Percentiles rank a stretch among this genome's conserved stretches.
These are phyloP conservation scores for Diabrotica balteata DNA, from an alignment of 2,888 invertebrate genomes.

Conservation along the genomic window DNA sequence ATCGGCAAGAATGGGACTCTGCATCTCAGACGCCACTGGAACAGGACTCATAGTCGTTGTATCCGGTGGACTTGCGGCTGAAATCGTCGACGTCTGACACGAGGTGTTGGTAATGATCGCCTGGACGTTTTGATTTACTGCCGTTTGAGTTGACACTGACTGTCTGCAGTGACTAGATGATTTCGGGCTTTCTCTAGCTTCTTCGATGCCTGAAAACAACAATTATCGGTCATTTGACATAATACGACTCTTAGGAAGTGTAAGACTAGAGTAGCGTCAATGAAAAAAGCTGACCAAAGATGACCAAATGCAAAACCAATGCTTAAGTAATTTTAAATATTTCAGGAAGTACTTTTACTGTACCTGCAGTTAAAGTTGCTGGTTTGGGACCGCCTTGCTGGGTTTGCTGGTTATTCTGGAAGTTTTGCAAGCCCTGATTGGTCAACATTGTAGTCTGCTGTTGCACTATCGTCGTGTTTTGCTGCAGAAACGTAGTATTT, in stretches of 20 bases:
- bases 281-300: too few species aligned
- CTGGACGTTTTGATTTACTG: slow-evolving; percentile 64
- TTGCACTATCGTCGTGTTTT: slow-evolving; percentile 85
- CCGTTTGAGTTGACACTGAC: slow-evolving; percentile 79
- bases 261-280: too few species aligned
- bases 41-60: slow-evolving; percentile 86
- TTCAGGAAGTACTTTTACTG: too few species aligned
- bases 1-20: slow-evolving; percentile 59
- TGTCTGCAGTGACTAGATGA: slow-evolving; percentile 62
- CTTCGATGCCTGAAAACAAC: slow-evolving; percentile 5
- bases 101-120: slow-evolving; percentile 59
- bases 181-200: slow-evolving; percentile 21
- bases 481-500: slow-evolving; percentile 79
- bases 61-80: slow-evolving; percentile 76
- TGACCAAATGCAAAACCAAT: too few species aligned
- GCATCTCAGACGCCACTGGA: slow-evolving; percentile 69
- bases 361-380: slow-evolving; percentile 64
- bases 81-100: slow-evolving; percentile 59
- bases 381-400: slow-evolving; percentile 51
- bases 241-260: too few species aligned
- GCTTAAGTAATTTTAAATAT: too few species aligned
- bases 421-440: slow-evolving; percentile 65
- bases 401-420: slow-evolving; percentile 40
- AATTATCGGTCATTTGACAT: too few species aligned
- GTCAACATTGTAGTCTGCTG: slow-evolving; percentile 81